A percentile compares a stretch with the other conserved stretches of the same genome.
Conservation (phyloP, 2,113 vertebrate species). For the Seriola quinqueradiata region DNA sequence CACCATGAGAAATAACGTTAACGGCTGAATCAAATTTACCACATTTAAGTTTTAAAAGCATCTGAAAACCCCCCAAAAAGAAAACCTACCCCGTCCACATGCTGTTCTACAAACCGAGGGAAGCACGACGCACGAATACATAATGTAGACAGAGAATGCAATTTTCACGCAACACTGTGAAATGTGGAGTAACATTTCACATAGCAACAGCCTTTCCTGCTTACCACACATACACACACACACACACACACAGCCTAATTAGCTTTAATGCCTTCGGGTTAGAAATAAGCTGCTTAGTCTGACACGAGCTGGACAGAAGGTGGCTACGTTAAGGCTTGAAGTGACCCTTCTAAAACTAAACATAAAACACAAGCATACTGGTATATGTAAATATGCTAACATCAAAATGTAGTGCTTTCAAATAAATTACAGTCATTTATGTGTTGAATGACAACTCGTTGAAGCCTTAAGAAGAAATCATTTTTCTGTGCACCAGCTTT, state of each 20-base stretch:
- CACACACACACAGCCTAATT: constrained; percentile 17
- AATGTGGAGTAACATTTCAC: not conserved
- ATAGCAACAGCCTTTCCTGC: not conserved
- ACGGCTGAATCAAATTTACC: too few species aligned
- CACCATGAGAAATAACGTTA: not conserved
- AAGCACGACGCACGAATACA: not conserved
- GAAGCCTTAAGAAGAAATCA: too few species aligned
- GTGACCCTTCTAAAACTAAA: not conserved
- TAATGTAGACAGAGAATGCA: not conserved
- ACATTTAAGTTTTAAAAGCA: too few species aligned
- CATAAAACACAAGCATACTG: not conserved
- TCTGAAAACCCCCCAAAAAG: too few species aligned
- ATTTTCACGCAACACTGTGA: not conserved
- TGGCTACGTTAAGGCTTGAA: not conserved
- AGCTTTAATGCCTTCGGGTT: constrained; percentile 28
- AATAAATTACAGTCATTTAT: not conserved
- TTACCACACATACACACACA: constrained; percentile 11
- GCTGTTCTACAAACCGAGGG: too few species aligned
- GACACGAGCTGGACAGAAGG: not conserved
- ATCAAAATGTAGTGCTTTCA: not conserved
- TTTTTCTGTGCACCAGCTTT: too few species aligned
- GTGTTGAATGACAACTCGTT: too few species aligned
- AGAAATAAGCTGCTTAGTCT: constrained; percentile 53
- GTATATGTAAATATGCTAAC: not conserved
- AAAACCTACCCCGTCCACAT: too few species aligned